Evolutionary conservation across 2,888 invertebrate species (phyloP).

Genomic region (Syritta pipiens): DNA sequence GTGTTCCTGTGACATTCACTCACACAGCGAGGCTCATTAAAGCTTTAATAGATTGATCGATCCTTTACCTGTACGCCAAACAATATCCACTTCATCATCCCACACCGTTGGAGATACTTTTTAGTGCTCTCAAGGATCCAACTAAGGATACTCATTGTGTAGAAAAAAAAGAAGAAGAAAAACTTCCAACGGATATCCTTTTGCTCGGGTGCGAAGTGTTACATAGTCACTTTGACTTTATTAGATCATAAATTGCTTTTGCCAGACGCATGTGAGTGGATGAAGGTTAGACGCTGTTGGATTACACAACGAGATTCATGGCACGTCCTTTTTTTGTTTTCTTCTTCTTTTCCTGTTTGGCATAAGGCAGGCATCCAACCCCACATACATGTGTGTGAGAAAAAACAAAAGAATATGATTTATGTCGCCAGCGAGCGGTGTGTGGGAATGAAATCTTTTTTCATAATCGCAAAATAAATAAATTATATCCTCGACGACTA

Average conservation of each 20-base stretch:
- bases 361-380: no score
- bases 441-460: not conserved
- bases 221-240: conserved; percentile 65
- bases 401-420: conserved; percentile 54
- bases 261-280: conserved; percentile 58
- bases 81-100: not conserved
- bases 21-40: not conserved
- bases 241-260: conserved; percentile 64
- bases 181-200: conserved; percentile 7
- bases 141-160: conserved; percentile 10
- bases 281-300: conserved; percentile 56
- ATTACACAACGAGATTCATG: conserved; percentile 58
- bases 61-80: not conserved
- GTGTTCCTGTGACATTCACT: not conserved
- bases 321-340: conserved; percentile 20
- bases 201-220: conserved; percentile 31
- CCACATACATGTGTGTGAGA: conserved; percentile 17
- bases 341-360: no score
- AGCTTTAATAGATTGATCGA: not conserved
- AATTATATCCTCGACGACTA: conserved; percentile 18
- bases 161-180: not conserved
- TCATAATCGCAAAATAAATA: conserved; percentile 17
- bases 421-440: conserved; percentile 35
- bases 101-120: not conserved
- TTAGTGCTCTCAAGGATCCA: conserved; percentile 17